These are phyloP conservation scores for Acrossocheilus fasciatus DNA, from an alignment of 2,797 vertebrate genomes.

Conservation along the genomic window DNA sequence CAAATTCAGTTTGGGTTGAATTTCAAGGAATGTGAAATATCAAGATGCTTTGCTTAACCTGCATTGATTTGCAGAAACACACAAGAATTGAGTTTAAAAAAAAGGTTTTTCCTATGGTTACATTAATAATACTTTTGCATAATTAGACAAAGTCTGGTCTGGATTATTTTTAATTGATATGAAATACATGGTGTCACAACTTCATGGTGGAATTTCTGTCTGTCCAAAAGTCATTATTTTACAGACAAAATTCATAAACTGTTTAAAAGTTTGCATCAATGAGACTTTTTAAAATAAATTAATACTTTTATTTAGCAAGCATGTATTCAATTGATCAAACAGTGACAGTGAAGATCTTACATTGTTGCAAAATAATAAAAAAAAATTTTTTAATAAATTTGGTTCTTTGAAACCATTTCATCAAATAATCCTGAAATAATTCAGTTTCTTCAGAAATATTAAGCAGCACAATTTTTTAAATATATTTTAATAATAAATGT, in stretches of 20 bases:
- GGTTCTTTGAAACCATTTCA: background rate
- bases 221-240: background rate
- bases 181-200: background rate
- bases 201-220: background rate
- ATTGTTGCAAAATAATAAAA: no score
- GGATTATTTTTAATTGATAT: background rate
- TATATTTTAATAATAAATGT: background rate
- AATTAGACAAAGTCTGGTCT: background rate
- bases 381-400: background rate
- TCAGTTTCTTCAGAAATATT: background rate
- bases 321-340: background rate
- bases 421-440: background rate
- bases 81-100: background rate
- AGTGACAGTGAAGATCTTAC: background rate
- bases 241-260: background rate
- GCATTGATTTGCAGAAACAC: background rate
- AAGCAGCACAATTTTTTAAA: background rate
- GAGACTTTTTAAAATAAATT: background rate
- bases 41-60: background rate
- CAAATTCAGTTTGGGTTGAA: background rate
- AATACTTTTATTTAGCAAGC: background rate
- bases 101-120: background rate
- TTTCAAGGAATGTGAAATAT: background rate
- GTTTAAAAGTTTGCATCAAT: background rate
- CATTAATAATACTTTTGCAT: background rate